Evolutionary conservation across 2,888 invertebrate species (phyloP), one percentile per base, ranked within the genome.

Genomic region (Lepidocyrtoides sp.): DNA sequence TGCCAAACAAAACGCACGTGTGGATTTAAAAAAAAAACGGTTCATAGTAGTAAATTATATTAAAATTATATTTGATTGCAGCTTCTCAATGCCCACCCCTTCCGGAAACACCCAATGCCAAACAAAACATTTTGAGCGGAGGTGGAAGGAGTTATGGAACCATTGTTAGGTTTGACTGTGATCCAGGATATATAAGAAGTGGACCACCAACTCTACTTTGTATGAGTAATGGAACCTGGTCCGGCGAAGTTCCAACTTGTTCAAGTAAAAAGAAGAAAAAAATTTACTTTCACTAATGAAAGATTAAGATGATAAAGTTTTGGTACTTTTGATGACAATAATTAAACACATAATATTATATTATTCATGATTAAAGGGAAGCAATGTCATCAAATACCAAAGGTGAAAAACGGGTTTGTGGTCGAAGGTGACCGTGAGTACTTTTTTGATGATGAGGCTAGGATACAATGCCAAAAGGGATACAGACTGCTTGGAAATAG

Each of bases 141-240:
- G 97, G 98, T 44, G 98, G 98, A 32, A 96, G 98, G 93, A 98
- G 98, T 95, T 99, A 98, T 94, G 98, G 98, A 93, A 98, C 98
- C 0, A 98, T 99, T 94, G 97, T 98, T 2, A 96, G 98, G 92
- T 98, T 97, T 95, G 98, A 98, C 95, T 99, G 98, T 95, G 98
- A 98, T 94, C 97, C 98, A 5, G 98, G 98, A 2, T 98, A 98
- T 95, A 97, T 98, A 86, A 96, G 98, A 93, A 97, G 96, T 93
- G 98, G 98, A 41, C 97, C 98, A 95, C 98, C 98, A 17, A 98
- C 98, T 2, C 96, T 98, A 60, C 96, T 98, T 51, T 99, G 98
- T 95, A 98, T 98, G 98, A 98, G 98, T 95, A 98, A 98, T 95
- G 98, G 98, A 81, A 98, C 98, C 10, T 99, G 98, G 98, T 98